phyloP scores from a whole-genome alignment of 1,140 invertebrate species.

The Ooceraea biroi region DNA sequence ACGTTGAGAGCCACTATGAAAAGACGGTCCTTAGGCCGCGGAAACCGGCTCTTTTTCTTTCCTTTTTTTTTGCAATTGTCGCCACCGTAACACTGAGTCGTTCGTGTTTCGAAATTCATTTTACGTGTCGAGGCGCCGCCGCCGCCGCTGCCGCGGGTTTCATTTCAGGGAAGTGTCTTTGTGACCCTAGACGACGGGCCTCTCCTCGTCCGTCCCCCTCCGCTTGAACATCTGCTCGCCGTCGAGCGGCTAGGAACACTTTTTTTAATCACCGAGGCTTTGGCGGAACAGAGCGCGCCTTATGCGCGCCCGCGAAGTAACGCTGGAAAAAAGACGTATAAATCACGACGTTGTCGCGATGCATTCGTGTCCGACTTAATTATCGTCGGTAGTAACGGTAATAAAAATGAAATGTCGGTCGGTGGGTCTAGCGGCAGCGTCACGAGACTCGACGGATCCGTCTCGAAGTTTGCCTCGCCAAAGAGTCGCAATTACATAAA shows the following conservation, averaged over 20 bases:
- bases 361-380: constrained; percentile 46
- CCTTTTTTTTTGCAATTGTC: constrained; percentile 37
- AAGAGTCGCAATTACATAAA: neutral
- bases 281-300: constrained; percentile 63
- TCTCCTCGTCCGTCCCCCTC: constrained; percentile 8
- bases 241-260: constrained; percentile 54
- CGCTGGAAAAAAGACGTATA: constrained; percentile 56
- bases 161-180: constrained; percentile 66
- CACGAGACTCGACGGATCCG: too few species aligned
- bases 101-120: constrained; percentile 56
- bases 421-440: neutral
- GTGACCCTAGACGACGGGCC: constrained; percentile 47
- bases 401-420: constrained; percentile 30
- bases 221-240: constrained; percentile 66
- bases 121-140: constrained; percentile 61
- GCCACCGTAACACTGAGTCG: constrained; percentile 25
- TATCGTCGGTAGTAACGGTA: constrained; percentile 25
- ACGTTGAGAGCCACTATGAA: constrained; percentile 15
- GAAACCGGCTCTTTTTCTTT: constrained; percentile 26
- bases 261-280: constrained; percentile 53
- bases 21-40: constrained; percentile 21
- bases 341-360: constrained; percentile 64
- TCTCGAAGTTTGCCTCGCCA: neutral
- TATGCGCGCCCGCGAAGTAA: constrained; percentile 13
- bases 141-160: constrained; percentile 34